Base-by-base conservation (phyloP, 2,888 invertebrate genomes). In the Hypomecis atomaria region DNA sequence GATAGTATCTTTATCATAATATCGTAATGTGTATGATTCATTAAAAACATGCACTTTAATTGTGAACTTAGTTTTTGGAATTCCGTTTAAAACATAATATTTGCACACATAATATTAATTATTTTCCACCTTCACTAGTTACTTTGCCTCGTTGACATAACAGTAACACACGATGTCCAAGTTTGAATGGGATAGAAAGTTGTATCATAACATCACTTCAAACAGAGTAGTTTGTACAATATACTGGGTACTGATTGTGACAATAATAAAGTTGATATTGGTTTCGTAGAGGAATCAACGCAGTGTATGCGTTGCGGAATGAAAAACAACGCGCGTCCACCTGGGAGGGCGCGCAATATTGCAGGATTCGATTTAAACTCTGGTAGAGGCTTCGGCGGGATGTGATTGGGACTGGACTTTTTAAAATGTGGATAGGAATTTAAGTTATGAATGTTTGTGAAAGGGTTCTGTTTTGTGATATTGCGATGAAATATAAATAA, bases 311-410 rank as follows among this genome's bases (percentile, higher is more conserved):
- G 73, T 83, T 83, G 80, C 75, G 78, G 85, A 86, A 87, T 85
- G 83, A 87, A 87, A 88, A 86, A 83, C 81, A 81, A 83, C 78
- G 73, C 73, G 66, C 74, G 77, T 64, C 72, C 89, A 78, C 87
- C 75, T 73, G 89, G 89, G 88, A 87, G 72, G 44, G 64, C 61
- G 73, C 72, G 82, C 87, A 83, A 89, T 86, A 88, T 86, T 82
- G 86, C 82, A 72, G 67, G 72, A 87, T 84, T 90, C 86, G 87
- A 91, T 90, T 90, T 89, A 87, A 88, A 87, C 85, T 84, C 74
- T 79, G 79, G 81, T 76, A 48, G 56, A 44, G 44, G 44, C 34
- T 36, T 56, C 52, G 2, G 34, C 40, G 23, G 36, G 23, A 2
- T 34, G 11, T 53, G 48, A 56, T 55, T 50, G 73, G 73, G 73